Base-by-base conservation (phyloP, 2,888 invertebrate genomes). In the Pomacea canaliculata region DNA sequence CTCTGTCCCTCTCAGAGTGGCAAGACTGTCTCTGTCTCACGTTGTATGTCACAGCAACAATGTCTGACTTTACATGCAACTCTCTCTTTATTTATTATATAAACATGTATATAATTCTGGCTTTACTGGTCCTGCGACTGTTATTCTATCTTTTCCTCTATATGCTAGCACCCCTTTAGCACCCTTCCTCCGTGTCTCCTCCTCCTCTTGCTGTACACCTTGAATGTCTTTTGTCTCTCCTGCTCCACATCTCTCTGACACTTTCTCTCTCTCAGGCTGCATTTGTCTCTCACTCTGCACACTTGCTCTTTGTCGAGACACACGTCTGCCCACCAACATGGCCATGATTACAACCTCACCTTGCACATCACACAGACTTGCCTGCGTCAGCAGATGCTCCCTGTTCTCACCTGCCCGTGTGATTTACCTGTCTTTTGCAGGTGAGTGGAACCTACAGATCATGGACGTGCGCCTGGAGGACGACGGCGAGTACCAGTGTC, bases 401-500 rank as follows among this genome's bases (percentile, higher is more conserved):
- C 51, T 51, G 51, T 56, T 56, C 37, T 37, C 37, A 56, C 51
- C 12, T 51, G 8, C 51, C 51, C 8, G 51, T 56, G 12, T 2
- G 4, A 13, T 1, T 56, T 56, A 56, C 51, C 23, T 70, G 23
- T 23, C 1, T 71, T 12, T 71, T 92, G 1, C 93, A 96, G 96
- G 96, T 86, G 97, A 97, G 91, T 98, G 94, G 92, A 97, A 97
- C 16, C 92, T 98, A 91, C 96, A 96, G 91, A 97, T 98, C 86
- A 94, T 94, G 87, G 96, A 97, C 60, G 95, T 97, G 74, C 95
- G 95, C 89, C 91, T 98, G 88, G 97, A 97, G 87, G 98, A 98
- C 90, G 97, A 98, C 88, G 97, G 96, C 18, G 94, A 94, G 86
- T 98, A 96, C 91, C 96, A 97, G 92, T 98, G 98, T 91, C 98